A percentile compares a stretch with the other conserved stretches of the same genome.
Evolutionary conservation across 2,113 vertebrate species (phyloP).

Genomic region (Girardinichthys multiradiatus): DNA sequence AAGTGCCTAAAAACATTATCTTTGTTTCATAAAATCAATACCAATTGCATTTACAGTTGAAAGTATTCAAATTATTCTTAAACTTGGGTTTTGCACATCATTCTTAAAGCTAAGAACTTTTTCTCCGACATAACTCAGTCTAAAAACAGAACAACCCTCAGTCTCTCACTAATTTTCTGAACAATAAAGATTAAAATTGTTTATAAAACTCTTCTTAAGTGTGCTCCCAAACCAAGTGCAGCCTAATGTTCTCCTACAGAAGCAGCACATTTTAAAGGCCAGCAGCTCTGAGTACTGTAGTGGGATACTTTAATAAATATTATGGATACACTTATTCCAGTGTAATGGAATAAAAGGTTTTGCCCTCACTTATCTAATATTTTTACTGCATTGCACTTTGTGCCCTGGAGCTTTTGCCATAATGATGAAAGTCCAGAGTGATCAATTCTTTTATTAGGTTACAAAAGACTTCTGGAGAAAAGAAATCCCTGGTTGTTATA

Average conservation of each 20-base stretch:
- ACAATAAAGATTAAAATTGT: neutral
- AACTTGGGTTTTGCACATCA: neutral
- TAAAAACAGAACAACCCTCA: neutral
- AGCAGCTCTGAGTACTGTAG: neutral
- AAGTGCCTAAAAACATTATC: constrained; percentile 12
- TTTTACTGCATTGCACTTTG: constrained; percentile 3
- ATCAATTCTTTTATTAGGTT: constrained; percentile 63
- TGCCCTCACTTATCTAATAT: constrained; percentile 3
- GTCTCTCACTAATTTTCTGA: neutral
- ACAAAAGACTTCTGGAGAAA: constrained; percentile 42
- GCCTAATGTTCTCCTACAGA: neutral
- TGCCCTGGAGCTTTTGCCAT: constrained; percentile 28
- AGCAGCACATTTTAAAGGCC: neutral
- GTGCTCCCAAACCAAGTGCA: neutral
- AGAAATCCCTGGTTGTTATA: constrained; percentile 31
- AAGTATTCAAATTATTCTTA: neutral
- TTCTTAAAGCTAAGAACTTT: neutral
- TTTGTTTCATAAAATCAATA: constrained; percentile 17
- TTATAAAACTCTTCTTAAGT: neutral
- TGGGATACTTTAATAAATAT: constrained; percentile 5
- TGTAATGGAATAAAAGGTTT: constrained; percentile 22
- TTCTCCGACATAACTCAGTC: neutral
- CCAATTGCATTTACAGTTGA: constrained; percentile 13
- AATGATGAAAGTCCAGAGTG: constrained; percentile 36
- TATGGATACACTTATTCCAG: constrained; percentile 10